Evolutionary conservation across 2,797 vertebrate species (phyloP).

Genomic region (Glyptemys insculpta): DNA sequence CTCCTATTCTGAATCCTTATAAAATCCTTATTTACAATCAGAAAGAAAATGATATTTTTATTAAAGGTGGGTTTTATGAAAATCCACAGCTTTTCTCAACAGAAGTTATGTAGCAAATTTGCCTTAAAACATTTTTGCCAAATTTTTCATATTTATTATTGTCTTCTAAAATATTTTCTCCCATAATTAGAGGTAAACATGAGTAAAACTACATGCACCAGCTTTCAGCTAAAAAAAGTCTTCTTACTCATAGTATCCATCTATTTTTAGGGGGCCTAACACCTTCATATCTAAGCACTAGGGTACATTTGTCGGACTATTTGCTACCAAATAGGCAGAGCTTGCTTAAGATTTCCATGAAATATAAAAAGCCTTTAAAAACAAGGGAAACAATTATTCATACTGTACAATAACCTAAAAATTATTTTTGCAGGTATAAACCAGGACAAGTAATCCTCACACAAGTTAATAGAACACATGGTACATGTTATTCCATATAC

Average conservation of each 20-base stretch:
- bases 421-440: not conserved
- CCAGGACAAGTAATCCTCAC: not conserved
- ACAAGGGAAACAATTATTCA: not conserved
- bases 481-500: not conserved
- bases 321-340: not conserved
- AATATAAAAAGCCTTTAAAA: not conserved
- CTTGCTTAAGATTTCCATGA: not conserved
- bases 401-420: not conserved
- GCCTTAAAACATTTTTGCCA: not conserved
- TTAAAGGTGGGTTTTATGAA: not conserved
- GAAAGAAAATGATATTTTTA: conserved; percentile 7
- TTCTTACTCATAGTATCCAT: not conserved
- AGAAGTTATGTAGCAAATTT: not conserved
- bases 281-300: not conserved
- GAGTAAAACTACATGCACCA: not conserved
- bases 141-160: not conserved
- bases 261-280: not conserved
- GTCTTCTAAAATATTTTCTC: not conserved
- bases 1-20: not conserved
- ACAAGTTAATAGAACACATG: not conserved
- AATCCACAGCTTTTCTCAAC: not conserved
- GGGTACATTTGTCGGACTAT: not conserved
- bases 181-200: not conserved
- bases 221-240: not conserved
- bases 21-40: not conserved